Percentiles rank a stretch among this genome's conserved stretches.
Conservation (phyloP, 2,888 invertebrate genomes). For the Eretmocerus hayati region DNA sequence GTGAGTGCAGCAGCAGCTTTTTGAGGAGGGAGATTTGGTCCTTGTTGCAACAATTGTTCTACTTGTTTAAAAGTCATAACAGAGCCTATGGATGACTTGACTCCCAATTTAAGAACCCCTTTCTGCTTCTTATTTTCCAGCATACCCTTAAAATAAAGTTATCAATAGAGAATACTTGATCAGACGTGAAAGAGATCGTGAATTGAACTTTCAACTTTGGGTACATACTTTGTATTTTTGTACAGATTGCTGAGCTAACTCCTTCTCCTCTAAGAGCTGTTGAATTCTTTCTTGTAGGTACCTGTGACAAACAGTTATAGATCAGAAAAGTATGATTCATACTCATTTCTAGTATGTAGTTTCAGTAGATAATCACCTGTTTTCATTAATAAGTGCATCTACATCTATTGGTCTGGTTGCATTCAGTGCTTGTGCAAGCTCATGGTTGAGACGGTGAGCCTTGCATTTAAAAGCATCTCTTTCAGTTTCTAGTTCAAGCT, state of each 20-base stretch:
- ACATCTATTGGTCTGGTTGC: conserved; percentile 61
- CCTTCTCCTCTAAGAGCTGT: conserved; percentile 72
- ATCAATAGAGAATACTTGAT: conserved; percentile 2
- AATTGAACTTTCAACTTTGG: too few species aligned
- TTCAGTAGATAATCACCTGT: too few species aligned
- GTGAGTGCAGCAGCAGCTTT: conserved; percentile 61
- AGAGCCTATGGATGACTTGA: conserved; percentile 58
- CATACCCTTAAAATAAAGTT: conserved; percentile 52
- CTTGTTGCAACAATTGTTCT: conserved; percentile 65
- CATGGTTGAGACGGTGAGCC: conserved; percentile 73
- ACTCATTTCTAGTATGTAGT: not conserved
- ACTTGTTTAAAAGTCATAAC: conserved; percentile 80
- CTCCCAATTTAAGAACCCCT: conserved; percentile 62
- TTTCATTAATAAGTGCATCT: conserved; percentile 73
- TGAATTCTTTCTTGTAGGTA: conserved; percentile 74
- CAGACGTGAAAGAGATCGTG: too few species aligned
- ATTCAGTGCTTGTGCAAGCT: conserved; percentile 63
- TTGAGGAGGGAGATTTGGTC: conserved; percentile 51
- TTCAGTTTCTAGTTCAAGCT: conserved; percentile 73
- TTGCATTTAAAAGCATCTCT: conserved; percentile 78
- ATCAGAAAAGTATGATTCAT: not conserved
- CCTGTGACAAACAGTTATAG: conserved; percentile 36
- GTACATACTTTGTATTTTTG: conserved; percentile 69
- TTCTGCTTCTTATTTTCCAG: conserved; percentile 67
- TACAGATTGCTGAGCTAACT: conserved; percentile 64